Evolutionary conservation across 2,113 vertebrate genomes (phyloP).

Genomic region (Calidris pugnax): DNA sequence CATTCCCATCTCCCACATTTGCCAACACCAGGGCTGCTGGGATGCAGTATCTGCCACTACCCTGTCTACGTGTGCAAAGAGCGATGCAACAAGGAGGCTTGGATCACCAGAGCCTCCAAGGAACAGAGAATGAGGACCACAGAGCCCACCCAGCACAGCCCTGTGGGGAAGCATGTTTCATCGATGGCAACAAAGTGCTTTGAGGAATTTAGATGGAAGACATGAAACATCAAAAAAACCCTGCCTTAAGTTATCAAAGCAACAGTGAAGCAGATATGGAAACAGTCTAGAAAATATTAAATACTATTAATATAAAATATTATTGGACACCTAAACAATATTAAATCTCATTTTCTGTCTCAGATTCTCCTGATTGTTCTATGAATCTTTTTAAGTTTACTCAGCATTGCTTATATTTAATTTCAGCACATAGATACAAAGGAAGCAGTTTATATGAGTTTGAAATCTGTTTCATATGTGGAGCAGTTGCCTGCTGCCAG

Average conservation of each 20-base stretch:
- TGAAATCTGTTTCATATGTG: neutral
- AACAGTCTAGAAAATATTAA: neutral
- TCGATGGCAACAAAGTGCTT: neutral
- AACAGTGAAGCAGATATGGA: neutral
- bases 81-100: neutral
- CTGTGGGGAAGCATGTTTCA: neutral
- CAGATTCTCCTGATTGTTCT: neutral
- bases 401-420: neutral
- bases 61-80: fast-evolving
- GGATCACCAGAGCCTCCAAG: neutral
- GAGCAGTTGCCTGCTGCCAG: neutral
- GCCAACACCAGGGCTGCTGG: neutral
- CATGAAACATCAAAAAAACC: neutral
- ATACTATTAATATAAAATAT: neutral
- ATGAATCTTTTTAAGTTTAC: neutral
- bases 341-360: neutral
- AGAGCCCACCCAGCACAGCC: neutral
- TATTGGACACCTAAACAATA: neutral
- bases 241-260: neutral
- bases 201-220: neutral
- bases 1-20: fast-evolving
- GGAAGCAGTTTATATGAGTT: neutral
- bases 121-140: neutral
- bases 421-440: neutral
- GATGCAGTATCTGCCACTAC: neutral